Evolutionary conservation across 2,888 invertebrate species (phyloP).

Genomic region (Neuroscelio doddi): DNA sequence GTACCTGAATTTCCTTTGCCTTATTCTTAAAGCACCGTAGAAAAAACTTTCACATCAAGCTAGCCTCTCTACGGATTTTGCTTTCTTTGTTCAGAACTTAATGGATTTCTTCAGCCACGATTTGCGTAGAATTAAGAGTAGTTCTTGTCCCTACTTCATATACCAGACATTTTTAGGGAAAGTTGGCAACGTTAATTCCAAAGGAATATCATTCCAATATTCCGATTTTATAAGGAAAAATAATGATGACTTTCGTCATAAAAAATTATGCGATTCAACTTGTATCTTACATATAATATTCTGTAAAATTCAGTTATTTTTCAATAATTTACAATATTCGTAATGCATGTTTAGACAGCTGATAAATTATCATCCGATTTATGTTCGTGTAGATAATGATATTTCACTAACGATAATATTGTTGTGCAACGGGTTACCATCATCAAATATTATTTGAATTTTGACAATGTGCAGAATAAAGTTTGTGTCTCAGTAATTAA

Average conservation of each 20-base stretch:
- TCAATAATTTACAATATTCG: too few relatives aligned
- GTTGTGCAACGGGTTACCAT: too few relatives aligned
- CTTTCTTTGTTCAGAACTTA: slow-evolving; percentile 45
- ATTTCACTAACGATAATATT: too few relatives aligned
- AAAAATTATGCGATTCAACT: too few relatives aligned
- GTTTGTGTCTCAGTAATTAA: too few relatives aligned
- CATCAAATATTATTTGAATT: too few relatives aligned
- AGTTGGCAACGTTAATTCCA: slow-evolving; percentile 11
- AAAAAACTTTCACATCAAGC: slow-evolving; percentile 30
- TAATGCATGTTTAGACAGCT: too few relatives aligned
- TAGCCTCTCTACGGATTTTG: slow-evolving; percentile 32
- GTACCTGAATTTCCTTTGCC: slow-evolving; percentile 25
- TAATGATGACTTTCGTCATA: background rate
- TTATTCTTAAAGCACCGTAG: slow-evolving; percentile 21
- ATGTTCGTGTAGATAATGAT: too few relatives aligned
- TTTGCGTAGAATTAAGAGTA: slow-evolving; percentile 36
- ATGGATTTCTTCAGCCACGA: slow-evolving; percentile 53
- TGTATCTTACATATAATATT: too few relatives aligned
- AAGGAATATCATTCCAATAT: slow-evolving; percentile 3
- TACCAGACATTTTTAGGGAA: slow-evolving; percentile 21
- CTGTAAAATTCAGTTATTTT: too few relatives aligned
- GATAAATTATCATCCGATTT: too few relatives aligned
- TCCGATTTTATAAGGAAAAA: slow-evolving; percentile 2
- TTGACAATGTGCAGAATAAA: too few relatives aligned
- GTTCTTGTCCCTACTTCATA: slow-evolving; percentile 23